These are phyloP conservation scores for Sceliomorpha sp. DNA, from an alignment of 2,888 invertebrate species.

Conservation along the genomic window DNA sequence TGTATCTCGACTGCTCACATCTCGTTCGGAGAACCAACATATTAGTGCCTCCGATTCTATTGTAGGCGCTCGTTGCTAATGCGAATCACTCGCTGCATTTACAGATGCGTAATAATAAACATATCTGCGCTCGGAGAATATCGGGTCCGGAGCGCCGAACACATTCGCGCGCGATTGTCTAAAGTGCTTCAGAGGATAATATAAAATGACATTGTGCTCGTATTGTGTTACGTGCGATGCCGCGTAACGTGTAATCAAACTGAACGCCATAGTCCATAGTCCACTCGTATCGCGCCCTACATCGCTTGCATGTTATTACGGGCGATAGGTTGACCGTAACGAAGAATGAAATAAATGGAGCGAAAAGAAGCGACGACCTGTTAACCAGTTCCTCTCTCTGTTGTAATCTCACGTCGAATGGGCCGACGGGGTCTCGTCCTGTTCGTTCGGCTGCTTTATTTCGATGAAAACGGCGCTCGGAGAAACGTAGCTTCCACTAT, in stretches of 20 bases:
- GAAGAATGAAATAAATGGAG: too few relatives aligned
- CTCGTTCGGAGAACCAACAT: slow-evolving; percentile 31
- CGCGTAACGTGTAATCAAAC: slow-evolving; percentile 38
- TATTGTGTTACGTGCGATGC: slow-evolving; percentile 18
- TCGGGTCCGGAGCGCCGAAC: slow-evolving; percentile 31
- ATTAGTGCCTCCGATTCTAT: slow-evolving; percentile 28
- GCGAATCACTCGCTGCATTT: slow-evolving; percentile 51
- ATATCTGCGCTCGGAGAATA: slow-evolving; percentile 46
- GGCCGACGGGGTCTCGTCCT: too few relatives aligned
- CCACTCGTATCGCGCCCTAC: too few relatives aligned
- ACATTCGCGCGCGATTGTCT: slow-evolving; percentile 42
- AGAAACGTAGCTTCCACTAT: too few relatives aligned
- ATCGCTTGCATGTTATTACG: too few relatives aligned
- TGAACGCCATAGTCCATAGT: slow-evolving; percentile 19
- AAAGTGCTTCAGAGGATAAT: slow-evolving; percentile 42
- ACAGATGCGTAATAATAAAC: slow-evolving; percentile 49
- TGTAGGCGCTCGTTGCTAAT: slow-evolving; percentile 44
- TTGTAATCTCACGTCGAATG: too few relatives aligned
- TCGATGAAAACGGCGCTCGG: too few relatives aligned
- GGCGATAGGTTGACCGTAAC: too few relatives aligned
- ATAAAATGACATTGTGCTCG: slow-evolving; percentile 43
- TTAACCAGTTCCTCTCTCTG: too few relatives aligned
- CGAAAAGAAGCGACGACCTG: too few relatives aligned
- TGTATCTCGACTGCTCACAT: slow-evolving; percentile 19
- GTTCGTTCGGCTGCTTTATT: too few relatives aligned